Evolutionary conservation across 2,888 invertebrate species (phyloP).

Genomic region (Dryomyza anilis): DNA sequence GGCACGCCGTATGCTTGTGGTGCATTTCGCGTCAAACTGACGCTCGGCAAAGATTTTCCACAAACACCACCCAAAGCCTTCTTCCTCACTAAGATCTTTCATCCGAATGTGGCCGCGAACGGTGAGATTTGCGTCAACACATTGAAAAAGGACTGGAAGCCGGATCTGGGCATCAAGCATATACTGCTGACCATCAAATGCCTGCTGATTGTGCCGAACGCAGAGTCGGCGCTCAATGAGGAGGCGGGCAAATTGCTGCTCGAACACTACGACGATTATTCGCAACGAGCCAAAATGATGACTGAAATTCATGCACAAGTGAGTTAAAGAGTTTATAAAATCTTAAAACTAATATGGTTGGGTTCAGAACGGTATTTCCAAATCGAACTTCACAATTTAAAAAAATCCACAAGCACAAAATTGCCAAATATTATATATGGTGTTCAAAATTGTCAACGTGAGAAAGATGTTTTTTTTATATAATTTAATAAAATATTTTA

Average conservation of each 20-base stretch:
- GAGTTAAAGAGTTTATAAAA: slow-evolving; percentile 44
- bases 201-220: slow-evolving; percentile 94
- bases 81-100: slow-evolving; percentile 95
- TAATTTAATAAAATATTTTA: no score
- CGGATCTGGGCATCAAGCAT: slow-evolving; percentile 93
- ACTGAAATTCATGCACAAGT: slow-evolving; percentile 88
- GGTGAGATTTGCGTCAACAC: slow-evolving; percentile 98
- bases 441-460: no score
- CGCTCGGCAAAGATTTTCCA: slow-evolving; percentile 91
- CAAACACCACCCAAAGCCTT: slow-evolving; percentile 88
- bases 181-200: slow-evolving; percentile 92
- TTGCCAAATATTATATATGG: no score
- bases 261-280: slow-evolving; percentile 93
- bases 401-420: no score
- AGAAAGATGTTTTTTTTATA: no score
- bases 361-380: no score
- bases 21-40: slow-evolving; percentile 85
- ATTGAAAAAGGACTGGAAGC: slow-evolving; percentile 94
- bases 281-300: slow-evolving; percentile 85
- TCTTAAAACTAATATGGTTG: not conserved
- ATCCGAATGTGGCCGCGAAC: slow-evolving; percentile 91
- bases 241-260: slow-evolving; percentile 93
- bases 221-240: slow-evolving; percentile 95
- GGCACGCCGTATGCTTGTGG: slow-evolving; percentile 93
- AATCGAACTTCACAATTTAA: no score